phyloP scores from a whole-genome alignment of 2,113 vertebrate genomes.

The Girardinichthys multiradiatus region DNA sequence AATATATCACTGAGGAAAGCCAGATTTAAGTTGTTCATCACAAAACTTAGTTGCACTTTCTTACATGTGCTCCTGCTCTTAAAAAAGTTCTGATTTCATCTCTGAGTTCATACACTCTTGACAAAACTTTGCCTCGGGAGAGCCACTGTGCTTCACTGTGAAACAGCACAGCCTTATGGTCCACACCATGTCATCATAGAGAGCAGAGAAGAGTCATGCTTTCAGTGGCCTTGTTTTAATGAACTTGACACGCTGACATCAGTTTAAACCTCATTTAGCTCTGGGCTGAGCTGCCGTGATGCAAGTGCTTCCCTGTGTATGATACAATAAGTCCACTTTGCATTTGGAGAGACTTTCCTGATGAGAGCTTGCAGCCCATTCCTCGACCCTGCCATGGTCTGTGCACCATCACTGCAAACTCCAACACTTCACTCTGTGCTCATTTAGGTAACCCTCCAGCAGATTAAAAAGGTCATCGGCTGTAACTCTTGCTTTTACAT shows the following conservation, averaged over 20 bases:
- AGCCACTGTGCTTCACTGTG: neutral
- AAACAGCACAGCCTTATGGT: neutral
- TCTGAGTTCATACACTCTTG: neutral
- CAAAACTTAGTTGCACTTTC: neutral
- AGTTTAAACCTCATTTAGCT: neutral
- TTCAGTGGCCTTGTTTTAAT: constrained; percentile 1
- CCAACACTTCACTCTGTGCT: neutral
- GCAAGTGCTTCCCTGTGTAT: neutral
- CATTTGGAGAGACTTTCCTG: neutral
- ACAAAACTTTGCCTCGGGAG: constrained; percentile 1
- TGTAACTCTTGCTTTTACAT: neutral
- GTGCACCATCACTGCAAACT: neutral
- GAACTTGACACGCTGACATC: neutral
- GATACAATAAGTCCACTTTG: neutral
- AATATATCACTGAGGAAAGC: constrained; percentile 39
- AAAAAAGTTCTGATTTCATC: neutral
- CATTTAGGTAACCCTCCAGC: constrained; percentile 3
- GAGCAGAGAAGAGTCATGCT: neutral
- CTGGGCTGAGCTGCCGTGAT: neutral
- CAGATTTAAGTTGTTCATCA: constrained; percentile 20
- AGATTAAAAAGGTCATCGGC: neutral
- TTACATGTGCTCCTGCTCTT: neutral
- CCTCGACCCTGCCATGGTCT: constrained; percentile 5
- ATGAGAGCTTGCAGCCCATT: neutral
- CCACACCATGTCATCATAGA: neutral